Percentiles rank a stretch among this genome's conserved stretches.
Conservation (phyloP, 2,797 vertebrate genomes). For the Ambastaia sidthimunki region DNA sequence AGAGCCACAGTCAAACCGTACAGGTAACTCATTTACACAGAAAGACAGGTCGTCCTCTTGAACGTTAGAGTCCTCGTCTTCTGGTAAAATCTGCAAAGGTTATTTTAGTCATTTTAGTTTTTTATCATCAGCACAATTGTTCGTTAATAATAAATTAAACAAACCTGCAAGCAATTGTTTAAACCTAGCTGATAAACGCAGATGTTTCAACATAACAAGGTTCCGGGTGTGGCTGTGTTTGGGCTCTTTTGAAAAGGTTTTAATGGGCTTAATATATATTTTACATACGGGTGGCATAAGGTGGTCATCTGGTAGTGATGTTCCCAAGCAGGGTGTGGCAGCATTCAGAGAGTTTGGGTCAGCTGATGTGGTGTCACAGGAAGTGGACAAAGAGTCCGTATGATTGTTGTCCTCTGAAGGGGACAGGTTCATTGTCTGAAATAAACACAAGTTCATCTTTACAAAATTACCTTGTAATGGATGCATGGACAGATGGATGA, state of each 20-base stretch:
- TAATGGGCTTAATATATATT: constrained; percentile 50
- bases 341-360: constrained; percentile 83
- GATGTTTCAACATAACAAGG: background rate
- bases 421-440: constrained; percentile 93
- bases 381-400: constrained; percentile 87
- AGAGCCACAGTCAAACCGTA: constrained; percentile 90
- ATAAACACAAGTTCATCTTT: constrained; percentile 56
- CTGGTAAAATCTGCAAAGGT: constrained; percentile 77
- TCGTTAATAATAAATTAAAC: background rate
- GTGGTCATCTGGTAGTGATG: constrained; percentile 79
- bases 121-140: background rate
- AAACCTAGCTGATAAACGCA: background rate
- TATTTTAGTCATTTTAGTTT: constrained; percentile 36
- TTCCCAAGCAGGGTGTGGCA: constrained; percentile 83
- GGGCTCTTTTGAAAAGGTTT: background rate
- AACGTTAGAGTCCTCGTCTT: constrained; percentile 85
- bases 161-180: background rate
- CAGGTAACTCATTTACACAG: constrained; percentile 87
- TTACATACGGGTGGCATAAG: constrained; percentile 55
- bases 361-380: constrained; percentile 84
- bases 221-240: background rate
- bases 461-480: background rate
- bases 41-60: constrained; percentile 92
- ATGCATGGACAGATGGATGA: no score
- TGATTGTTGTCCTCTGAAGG: constrained; percentile 94